Base-by-base conservation (phyloP, 2,113 vertebrate genomes). In the Glareola pratincola region DNA sequence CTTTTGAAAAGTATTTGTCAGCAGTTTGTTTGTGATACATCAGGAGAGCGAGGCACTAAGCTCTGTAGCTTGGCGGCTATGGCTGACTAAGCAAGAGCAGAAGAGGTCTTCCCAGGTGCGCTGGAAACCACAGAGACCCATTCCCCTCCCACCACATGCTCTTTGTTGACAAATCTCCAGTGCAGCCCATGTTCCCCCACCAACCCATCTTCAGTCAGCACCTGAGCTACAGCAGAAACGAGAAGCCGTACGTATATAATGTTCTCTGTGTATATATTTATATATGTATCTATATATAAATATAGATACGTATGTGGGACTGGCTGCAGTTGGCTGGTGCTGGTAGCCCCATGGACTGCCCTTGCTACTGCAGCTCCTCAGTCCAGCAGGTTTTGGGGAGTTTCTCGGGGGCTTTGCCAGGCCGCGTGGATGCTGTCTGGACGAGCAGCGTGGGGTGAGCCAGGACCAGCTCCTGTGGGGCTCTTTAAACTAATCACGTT, bases 231-330 rank as follows among this genome's bases (percentile, higher is more conserved):
- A 9, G 27, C 48, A 51, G 41, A 62, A 85, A 22, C 20, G 12
- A 32, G n/a, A 57, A 50, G 48, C 24, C 8, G 2, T 23, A 12
- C 15, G n/a, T 34, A 21, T 39, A 14, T 39, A 72, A 37, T 24
- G 8, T 39, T 1, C 0, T 51, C 5, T 43, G 5, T 54, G 1
- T 48, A 0, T 15, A 1, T 37, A 2, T 53, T 2, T 22, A 15
- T 22, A 2, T 24, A 16, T 36, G 5, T 48, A 18, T 26, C 3
- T 64, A 6, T 19, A 14, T 13, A 18, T 9, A 36, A 13, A n/a
- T n/a, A 20, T 23, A 5, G 4, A 45, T 18, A 17, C 41, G 62
- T 34, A 24, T 26, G 36, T 57, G 67, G 51, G 60, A 34, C 69
- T 59, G 69, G 53, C 43, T 82, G 68, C 45, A 51, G 51, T 74